Evolutionary conservation across 2,888 invertebrate species (phyloP), one percentile per base, ranked within the genome.

Genomic region (Peribatodes rhomboidaria): DNA sequence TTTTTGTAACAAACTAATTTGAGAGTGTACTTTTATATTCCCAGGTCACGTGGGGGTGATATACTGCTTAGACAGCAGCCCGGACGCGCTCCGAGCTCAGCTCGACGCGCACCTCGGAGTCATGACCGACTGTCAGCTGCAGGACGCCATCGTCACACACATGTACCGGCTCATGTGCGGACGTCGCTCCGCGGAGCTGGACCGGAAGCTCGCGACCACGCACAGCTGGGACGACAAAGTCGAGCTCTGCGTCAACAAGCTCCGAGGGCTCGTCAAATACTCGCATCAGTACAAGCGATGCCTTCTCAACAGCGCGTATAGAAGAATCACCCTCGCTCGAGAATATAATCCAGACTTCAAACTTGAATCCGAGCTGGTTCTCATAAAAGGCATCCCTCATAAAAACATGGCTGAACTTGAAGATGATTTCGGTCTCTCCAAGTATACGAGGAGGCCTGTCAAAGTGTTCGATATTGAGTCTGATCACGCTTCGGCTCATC

Each of bases 11-110:
- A n/a, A n/a, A n/a, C n/a, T n/a, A n/a, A n/a, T n/a, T n/a, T n/a
- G n/a, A n/a, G n/a, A n/a, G n/a, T n/a, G n/a, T n/a, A n/a, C n/a
- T n/a, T n/a, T n/a, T n/a, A 27, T 22, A 22, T 46, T 46, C 39
- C 18, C 74, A 85, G 85, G 84, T 73, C 72, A 75, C 39, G 68
- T 77, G 3, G 84, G 84, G 6, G 63, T 75, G 6, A 76, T 85
- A 0, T 83, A 80, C 57, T 84, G 83, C 54, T 67, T 85, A 49
- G 84, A 84, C 65, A 82, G 83, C 65, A 83, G 83, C 63, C 84
- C 85, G 9, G 82, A 81, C 50, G 78, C 76, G 1, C 52, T 83
- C 2, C 73, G 76, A 16, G 70, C 65, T 0, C 82, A 83, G 33
- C 70, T 85, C 10, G 72, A 78, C n/a, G 77, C 80, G 4, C 76